A percentile compares a stretch with the other conserved stretches of the same genome.
Evolutionary conservation across 1,140 invertebrate genomes (phyloP).

Genomic region (Pentalonia nigronervosa): DNA sequence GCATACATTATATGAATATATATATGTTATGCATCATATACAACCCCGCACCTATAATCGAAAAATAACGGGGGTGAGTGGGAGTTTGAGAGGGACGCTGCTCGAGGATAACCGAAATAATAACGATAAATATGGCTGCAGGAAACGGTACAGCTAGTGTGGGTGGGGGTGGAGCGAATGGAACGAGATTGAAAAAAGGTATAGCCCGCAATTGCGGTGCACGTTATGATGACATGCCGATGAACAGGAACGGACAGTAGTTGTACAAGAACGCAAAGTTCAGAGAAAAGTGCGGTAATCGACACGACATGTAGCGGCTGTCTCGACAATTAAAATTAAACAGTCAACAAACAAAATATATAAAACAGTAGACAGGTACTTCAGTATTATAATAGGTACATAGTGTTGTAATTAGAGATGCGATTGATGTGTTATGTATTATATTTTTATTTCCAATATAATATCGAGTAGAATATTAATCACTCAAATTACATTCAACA

Average conservation of each 20-base stretch:
- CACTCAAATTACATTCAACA: neutral
- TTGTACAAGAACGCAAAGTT: neutral
- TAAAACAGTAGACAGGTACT: no score
- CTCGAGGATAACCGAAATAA: slow-evolving; percentile 12
- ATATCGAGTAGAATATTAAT: neutral
- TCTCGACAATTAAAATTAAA: no score
- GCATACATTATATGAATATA: slow-evolving; percentile 3
- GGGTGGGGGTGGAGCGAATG: neutral
- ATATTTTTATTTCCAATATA: neutral
- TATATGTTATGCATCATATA: neutral
- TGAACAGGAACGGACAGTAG: neutral
- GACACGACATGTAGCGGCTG: neutral
- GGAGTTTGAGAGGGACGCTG: neutral
- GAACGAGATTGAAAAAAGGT: neutral
- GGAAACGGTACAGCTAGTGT: neutral
- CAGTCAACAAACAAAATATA: neutral
- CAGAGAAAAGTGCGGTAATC: neutral
- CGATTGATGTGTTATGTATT: neutral
- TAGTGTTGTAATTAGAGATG: neutral
- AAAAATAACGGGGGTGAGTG: neutral
- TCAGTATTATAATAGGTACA: no score
- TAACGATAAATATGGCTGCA: slow-evolving; percentile 25
- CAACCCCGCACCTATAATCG: slow-evolving; percentile 18
- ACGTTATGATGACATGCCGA: neutral
- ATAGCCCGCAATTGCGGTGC: neutral